Conservation (phyloP, 2,888 invertebrate species). For the Punctoribates punctum region DNA sequence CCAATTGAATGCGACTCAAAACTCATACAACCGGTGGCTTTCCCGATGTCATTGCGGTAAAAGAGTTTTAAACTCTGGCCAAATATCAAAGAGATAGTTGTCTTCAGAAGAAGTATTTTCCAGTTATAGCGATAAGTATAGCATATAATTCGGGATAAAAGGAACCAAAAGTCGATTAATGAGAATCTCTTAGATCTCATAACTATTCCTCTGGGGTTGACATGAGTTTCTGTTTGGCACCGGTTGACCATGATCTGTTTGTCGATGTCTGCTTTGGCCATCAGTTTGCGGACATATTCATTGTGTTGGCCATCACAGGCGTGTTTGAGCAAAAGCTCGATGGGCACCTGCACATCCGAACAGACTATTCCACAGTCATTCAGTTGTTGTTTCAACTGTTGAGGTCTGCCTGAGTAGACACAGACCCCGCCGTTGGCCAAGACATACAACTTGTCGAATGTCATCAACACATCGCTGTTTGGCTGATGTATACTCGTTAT, state of each 20-base stretch:
- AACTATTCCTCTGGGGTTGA: slow-evolving; percentile 24
- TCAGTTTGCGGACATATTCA: slow-evolving; percentile 7
- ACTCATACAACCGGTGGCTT: slow-evolving; percentile 16
- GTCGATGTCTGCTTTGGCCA: not conserved
- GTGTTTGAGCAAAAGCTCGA: slow-evolving; percentile 37
- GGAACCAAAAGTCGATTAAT: slow-evolving; percentile 20
- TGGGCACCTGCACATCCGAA: slow-evolving; percentile 18
- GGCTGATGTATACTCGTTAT: slow-evolving; percentile 37
- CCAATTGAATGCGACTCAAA: not conserved
- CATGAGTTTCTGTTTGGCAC: not conserved
- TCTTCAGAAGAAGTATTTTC: slow-evolving; percentile 28
- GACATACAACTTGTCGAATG: slow-evolving; percentile 30
- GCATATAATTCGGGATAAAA: slow-evolving; percentile 25
- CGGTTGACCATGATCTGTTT: not conserved
- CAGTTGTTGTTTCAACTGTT: not conserved
- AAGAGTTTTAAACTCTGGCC: slow-evolving; percentile 21
- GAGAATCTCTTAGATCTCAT: slow-evolving; percentile 27
- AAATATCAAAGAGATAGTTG: slow-evolving; percentile 7
- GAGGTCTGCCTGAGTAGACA: slow-evolving; percentile 20
- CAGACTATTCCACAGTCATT: not conserved
- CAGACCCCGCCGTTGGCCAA: slow-evolving; percentile 25
- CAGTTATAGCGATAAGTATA: slow-evolving; percentile 36
- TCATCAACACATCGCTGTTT: slow-evolving; percentile 19
- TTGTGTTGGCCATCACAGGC: slow-evolving; percentile 29
- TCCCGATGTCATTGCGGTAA: slow-evolving; percentile 29